These are phyloP conservation scores for Apis laboriosa DNA, from an alignment of 1,140 invertebrate species.

Conservation along the genomic window DNA sequence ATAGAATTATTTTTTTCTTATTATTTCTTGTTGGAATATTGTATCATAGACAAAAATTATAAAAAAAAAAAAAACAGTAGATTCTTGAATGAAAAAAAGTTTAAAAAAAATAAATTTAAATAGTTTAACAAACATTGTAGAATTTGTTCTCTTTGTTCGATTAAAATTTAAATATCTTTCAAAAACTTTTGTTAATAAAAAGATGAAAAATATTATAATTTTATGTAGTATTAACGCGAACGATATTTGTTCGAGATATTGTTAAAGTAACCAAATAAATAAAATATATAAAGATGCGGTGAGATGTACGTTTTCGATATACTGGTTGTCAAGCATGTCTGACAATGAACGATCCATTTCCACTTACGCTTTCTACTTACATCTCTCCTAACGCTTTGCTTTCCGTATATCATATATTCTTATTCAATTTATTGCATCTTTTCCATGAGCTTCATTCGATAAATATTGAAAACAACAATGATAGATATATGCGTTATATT, in stretches of 20 bases:
- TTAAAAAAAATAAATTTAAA: too few relatives aligned
- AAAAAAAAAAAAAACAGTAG: too few relatives aligned
- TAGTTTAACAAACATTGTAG: too few relatives aligned
- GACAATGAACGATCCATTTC: slow-evolving; percentile 1
- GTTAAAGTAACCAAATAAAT: background rate
- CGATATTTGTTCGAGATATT: background rate
- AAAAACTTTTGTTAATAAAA: too few relatives aligned
- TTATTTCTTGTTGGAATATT: background rate
- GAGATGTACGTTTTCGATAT: background rate
- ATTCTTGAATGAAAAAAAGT: too few relatives aligned
- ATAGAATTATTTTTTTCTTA: background rate
- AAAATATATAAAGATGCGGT: background rate
- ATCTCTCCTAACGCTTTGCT: background rate
- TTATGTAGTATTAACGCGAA: background rate
- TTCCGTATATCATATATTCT: background rate
- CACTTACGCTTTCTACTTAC: background rate
- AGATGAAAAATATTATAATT: too few relatives aligned
- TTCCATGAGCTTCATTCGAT: too few relatives aligned
- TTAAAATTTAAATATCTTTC: too few relatives aligned
- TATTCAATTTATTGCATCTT: background rate
- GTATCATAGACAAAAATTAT: background rate
- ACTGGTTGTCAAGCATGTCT: slow-evolving; percentile 4
- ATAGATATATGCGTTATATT: too few relatives aligned
- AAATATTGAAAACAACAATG: too few relatives aligned
- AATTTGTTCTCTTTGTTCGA: too few relatives aligned